Base-by-base conservation (phyloP, 2,888 invertebrate species). In the Lepidochrysops patricia region DNA sequence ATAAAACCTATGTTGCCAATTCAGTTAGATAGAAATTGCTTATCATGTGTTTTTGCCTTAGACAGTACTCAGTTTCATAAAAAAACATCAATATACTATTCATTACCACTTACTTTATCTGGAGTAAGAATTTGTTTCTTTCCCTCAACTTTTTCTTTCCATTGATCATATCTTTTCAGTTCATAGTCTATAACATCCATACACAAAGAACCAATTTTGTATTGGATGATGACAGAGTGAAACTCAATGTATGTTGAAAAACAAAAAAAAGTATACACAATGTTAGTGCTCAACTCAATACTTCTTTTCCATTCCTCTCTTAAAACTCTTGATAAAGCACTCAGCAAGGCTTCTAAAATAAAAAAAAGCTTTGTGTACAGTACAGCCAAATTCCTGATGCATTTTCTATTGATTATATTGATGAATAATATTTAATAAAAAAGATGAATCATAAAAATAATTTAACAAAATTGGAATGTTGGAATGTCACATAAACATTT, bases 301-400 rank as follows among this genome's bases (percentile, higher is more conserved):
- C 97, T 98, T 77, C 96, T 94, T 82, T 96, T 96, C 96, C 98
- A 99, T 86, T 99, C 99, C 89, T 99, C 99, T 67, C 98, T 92
- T 60, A 99, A 89, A 32, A 99, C 98, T 75, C 99, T 92, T 9
- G 98, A 96, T 70, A 99, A 90, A 43, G 98, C 99, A 87, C 98
- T 98, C 57, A 99, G 90, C 60, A 98, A 92, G 43, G 97, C 97
- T 89, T 99, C 96, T 96, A 57, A 35, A 50, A 60, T 60, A 50
- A 59, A 62, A 62, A 60, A n/a, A 34, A n/a, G n/a, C n/a, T n/a
- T n/a, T n/a, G n/a, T n/a, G n/a, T n/a, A n/a, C n/a, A n/a, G n/a
- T n/a, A n/a, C n/a, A n/a, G n/a, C n/a, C n/a, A n/a, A n/a, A n/a
- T n/a, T n/a, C n/a, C n/a, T n/a, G n/a, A n/a, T n/a, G n/a, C n/a